Base-by-base conservation (phyloP, 1,140 invertebrate genomes). In the Meloidogyne hapla region DNA sequence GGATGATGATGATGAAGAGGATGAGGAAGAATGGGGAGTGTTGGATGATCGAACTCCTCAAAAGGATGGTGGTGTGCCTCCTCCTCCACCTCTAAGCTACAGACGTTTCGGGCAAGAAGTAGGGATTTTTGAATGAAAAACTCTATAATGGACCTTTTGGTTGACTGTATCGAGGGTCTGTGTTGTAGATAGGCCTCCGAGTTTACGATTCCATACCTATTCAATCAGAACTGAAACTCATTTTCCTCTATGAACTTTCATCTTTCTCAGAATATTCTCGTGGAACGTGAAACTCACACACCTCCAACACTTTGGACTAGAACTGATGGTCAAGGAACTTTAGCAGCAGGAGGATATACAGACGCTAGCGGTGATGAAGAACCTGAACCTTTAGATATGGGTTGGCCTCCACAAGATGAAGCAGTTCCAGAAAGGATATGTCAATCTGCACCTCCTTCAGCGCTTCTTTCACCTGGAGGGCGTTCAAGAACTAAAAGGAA, bases 301-400 rank as follows among this genome's bases (percentile, higher is more conserved):
- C 85, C 85, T 5, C 85, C 85, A 21, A 83, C 85, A n/a, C 71
- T 85, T 15, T 86, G 85, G 84, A 81, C 75, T 38, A 26, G 61
- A 10, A 25, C 28, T 21, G 48, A 40, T 64, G 13, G 45, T 48
- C 45, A 21, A 28, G 40, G 18, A 1, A 38, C 23, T 33, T 38
- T n/a, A 21, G 48, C 21, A 73, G 45, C 15, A 48, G 18, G 42
- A 15, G 21, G 33, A 64, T 23, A 63, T 56, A 64, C 42, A 38
- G 80, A 61, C 62, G 45, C 42, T 28, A 4, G 25, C 38, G 23
- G 38, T 5, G 83, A 84, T 62, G 75, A 80, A 45, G 66, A n/a
- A 33, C 33, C 70, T 23, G 48, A 73, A 33, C 56, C 28, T 73
- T 26, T 21, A 64, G 26, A 28, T 73, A 23, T 9, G 23, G 71